Conservation (phyloP, 92 coral and sea anemone species). For the Virgularia gustaviana region DNA sequence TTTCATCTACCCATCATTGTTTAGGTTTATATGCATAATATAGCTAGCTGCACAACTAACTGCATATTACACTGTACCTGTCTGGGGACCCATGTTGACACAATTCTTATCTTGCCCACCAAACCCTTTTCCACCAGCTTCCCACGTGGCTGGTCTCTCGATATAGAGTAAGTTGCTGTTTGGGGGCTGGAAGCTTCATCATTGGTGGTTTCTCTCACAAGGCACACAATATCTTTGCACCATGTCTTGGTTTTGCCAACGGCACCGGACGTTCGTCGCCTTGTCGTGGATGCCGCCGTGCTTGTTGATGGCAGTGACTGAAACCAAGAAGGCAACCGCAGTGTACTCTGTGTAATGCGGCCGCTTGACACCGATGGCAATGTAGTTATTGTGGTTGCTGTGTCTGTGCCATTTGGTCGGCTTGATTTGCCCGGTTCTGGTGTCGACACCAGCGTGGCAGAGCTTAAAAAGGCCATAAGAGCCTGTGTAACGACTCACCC, state of each 20-base stretch:
- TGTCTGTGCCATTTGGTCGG: no score
- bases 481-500: no score
- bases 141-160: conserved; percentile 13
- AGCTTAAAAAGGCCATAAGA: no score
- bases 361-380: neutral
- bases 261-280: conserved; percentile 9
- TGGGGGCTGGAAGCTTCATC: conserved; percentile 1
- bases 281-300: conserved; percentile 6
- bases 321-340: conserved; percentile 16
- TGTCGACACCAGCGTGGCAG: no score
- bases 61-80: no score
- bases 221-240: conserved; percentile 29
- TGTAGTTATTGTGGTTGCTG: no score
- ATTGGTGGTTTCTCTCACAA: conserved; percentile 9
- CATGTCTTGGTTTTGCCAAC: conserved; percentile 26
- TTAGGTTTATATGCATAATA: no score
- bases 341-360: neutral
- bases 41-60: no score
- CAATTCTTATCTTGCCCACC: conserved; percentile 29
- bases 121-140: conserved; percentile 11
- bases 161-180: conserved; percentile 4
- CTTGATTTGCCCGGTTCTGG: no score
- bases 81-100: conserved; percentile 23
- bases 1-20: no score
- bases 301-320: conserved; percentile 7